Base-by-base conservation (phyloP, 2,113 vertebrate genomes). In the Camelus bactrianus region DNA sequence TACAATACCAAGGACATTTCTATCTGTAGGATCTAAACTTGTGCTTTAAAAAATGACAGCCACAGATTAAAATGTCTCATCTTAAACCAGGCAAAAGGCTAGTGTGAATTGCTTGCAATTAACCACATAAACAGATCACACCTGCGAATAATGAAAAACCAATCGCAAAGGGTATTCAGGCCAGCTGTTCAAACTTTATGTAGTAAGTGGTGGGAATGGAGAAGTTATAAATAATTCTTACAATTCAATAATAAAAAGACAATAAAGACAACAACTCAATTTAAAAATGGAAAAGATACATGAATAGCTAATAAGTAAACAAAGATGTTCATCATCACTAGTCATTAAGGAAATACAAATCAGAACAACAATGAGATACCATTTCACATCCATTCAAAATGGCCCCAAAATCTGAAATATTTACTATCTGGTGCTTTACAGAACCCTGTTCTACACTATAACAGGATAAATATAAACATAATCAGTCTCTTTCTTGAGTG, bases 1-100 rank as follows among this genome's bases (percentile, higher is more conserved):
- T 46, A 84, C 12, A 94, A 87, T 56, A 96, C n/a, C 52, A 90
- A 91, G 60, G 72, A 91, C 46, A 88, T 89, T 94, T 95, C 92
- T 80, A 92, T 84, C 20, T 28, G 50, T 75, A 52, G 60, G n/a
- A 80, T 75, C 5, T 79, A 96, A 91, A 65, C 4, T 56, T 28
- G 32, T 85, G 50, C 35, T 84, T 93, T 69, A 85, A 65, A 76
- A 81, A 87, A 35, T 56, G 67, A 56, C 56, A 77, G 16, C 50
- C 90, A 92, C 52, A 50, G 11, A 85, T 92, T 80, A 60, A 96
- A 91, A 85, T 8, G 9, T 46, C 50, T 86, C 42, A 80, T 89
- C 56, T 73, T 96, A 93, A 87, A 96, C 20, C 5, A 86, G 26
- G 32, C 83, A 96, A 81, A 46, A 85, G n/a, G 14, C 50, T 70